These are phyloP conservation scores for Serilophus lunatus DNA, from an alignment of 2,113 vertebrate genomes.

Conservation along the genomic window DNA sequence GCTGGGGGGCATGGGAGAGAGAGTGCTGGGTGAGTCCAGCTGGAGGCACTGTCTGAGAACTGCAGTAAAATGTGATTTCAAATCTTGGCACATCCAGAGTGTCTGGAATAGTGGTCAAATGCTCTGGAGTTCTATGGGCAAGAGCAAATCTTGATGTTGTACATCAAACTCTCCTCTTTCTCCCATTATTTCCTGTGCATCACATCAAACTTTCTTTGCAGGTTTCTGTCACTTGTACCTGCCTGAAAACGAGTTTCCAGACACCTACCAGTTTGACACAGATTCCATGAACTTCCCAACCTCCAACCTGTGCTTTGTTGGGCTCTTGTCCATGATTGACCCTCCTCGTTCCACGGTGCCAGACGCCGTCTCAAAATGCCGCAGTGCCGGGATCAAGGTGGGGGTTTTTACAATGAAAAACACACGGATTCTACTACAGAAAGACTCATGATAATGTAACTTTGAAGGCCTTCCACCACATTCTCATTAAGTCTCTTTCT, in stretches of 20 bases:
- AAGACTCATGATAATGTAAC: accelerated
- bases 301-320: slow-evolving; percentile 77
- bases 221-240: slow-evolving; percentile 82
- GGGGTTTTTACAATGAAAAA: background rate
- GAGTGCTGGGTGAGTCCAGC: slow-evolving; percentile 77
- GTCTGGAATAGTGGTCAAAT: background rate
- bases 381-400: slow-evolving; percentile 83
- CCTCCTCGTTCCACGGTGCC: slow-evolving; percentile 81
- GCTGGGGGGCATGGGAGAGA: slow-evolving; percentile 79
- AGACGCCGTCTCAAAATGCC: slow-evolving; percentile 79
- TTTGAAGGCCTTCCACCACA: background rate
- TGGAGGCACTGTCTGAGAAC: too few relatives aligned
- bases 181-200: accelerated
- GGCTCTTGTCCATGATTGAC: slow-evolving; percentile 81
- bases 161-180: background rate
- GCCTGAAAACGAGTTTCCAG: slow-evolving; percentile 74
- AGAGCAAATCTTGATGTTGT: background rate
- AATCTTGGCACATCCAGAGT: background rate
- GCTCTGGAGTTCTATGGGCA: accelerated
- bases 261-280: slow-evolving; percentile 71
- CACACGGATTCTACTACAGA: background rate
- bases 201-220: background rate
- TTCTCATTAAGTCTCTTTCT: background rate
- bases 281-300: slow-evolving; percentile 79
- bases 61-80: accelerated